phyloP scores from a whole-genome alignment of 2,888 invertebrate genomes.

The Luperina nickerlii region DNA sequence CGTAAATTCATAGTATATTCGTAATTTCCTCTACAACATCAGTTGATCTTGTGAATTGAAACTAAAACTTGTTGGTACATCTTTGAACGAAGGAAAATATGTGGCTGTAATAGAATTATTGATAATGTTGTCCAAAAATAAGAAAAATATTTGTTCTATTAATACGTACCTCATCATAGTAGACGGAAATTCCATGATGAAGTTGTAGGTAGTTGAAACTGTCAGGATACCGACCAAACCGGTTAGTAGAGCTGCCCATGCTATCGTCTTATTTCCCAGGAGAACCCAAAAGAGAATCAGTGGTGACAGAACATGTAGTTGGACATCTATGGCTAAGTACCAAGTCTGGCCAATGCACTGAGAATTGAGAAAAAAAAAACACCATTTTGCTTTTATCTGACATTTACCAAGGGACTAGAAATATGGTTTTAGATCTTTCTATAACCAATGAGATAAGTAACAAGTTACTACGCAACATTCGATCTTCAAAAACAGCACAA shows the following conservation, averaged over 20 bases:
- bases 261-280: conserved; percentile 60
- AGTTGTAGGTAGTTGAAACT: conserved; percentile 76
- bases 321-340: conserved; percentile 75
- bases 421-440: background rate
- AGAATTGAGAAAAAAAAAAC: conserved; percentile 22
- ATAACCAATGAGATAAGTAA: background rate
- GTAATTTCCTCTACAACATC: background rate
- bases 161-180: conserved; percentile 75
- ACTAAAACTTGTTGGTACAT: background rate
- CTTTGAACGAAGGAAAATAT: background rate
- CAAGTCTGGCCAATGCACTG: conserved; percentile 73
- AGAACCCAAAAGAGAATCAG: conserved; percentile 70
- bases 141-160: background rate
- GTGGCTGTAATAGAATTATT: no score
- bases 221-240: conserved; percentile 63
- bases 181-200: conserved; percentile 78
- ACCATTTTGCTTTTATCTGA: background rate
- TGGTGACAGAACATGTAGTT: conserved; percentile 72
- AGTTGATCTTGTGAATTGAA: background rate
- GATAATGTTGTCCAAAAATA: background rate
- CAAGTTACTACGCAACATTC: background rate
- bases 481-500: background rate
- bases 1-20: background rate
- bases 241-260: conserved; percentile 66
- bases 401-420: no score